phyloP scores from a whole-genome alignment of 2,797 vertebrate species.

The Rhabdomys pumilio region DNA sequence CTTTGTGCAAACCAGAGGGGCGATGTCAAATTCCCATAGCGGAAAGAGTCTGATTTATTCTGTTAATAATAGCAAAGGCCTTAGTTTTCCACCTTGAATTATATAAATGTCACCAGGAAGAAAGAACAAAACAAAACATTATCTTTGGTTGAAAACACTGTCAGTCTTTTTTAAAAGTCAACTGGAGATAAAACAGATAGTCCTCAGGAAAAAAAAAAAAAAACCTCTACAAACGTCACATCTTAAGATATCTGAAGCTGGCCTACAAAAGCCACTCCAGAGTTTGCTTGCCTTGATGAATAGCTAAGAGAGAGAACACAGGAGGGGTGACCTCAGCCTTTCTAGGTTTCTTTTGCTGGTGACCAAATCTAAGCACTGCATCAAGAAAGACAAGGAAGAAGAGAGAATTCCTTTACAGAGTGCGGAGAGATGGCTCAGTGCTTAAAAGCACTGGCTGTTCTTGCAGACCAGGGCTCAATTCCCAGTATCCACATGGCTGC shows the following conservation, averaged over 20 bases:
- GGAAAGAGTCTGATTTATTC: slow-evolving; percentile 62
- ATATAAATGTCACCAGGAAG: slow-evolving; percentile 65
- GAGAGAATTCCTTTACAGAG: neutral
- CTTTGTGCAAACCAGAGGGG: slow-evolving; percentile 58
- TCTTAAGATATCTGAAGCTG: slow-evolving; percentile 51
- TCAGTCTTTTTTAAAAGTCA: slow-evolving; percentile 76
- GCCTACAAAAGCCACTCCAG: neutral
- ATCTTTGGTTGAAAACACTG: slow-evolving; percentile 75
- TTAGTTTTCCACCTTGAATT: slow-evolving; percentile 79
- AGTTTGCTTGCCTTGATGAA: neutral
- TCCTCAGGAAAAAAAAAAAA: slow-evolving; percentile 39
- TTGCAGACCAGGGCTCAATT: neutral
- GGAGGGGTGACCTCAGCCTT: neutral
- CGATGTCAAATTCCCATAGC: slow-evolving; percentile 64
- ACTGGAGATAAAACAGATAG: slow-evolving; percentile 79
- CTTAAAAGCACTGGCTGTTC: neutral
- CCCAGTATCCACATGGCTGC: neutral
- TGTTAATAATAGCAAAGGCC: slow-evolving; percentile 78
- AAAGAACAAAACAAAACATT: slow-evolving; percentile 59
- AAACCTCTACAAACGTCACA: slow-evolving; percentile 70
- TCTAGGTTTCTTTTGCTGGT: neutral
- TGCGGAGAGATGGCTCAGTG: neutral
- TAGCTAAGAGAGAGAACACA: slow-evolving; percentile 51
- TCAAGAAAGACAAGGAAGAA: neutral
- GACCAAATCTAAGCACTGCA: neutral